Evolutionary conservation across 2,888 invertebrate species (phyloP), one percentile per base, ranked within the genome.

Genomic region (Drepanosiphum platanoidis): DNA sequence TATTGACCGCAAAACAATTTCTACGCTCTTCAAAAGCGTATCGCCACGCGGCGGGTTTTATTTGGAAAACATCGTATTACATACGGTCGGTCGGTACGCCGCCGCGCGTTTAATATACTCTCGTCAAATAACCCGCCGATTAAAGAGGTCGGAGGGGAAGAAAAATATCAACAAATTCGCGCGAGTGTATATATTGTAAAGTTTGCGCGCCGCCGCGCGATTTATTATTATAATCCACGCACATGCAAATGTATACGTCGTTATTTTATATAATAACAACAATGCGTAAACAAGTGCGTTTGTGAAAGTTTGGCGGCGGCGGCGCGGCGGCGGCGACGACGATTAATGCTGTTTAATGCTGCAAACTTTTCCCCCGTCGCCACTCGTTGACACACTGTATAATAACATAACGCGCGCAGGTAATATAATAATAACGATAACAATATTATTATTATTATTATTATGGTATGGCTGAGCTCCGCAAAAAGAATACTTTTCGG

Each of bases 81-180:
- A n/a, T n/a, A n/a, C n/a, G n/a, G n/a, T n/a, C n/a, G n/a, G n/a
- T n/a, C n/a, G n/a, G n/a, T n/a, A n/a, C n/a, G n/a, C n/a, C n/a
- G n/a, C n/a, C n/a, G n/a, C n/a, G n/a, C n/a, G n/a, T n/a, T n/a
- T n/a, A n/a, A n/a, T n/a, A n/a, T n/a, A n/a, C n/a, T 7, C 18
- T 18, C 4, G 1, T 52, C 5, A 32, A 74, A 8, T 46, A 4
- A n/a, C n/a, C 1, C 18, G 15, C 39, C 0, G 8, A 42, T 72
- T 8, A 72, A 42, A 15, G 9, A 11, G 4, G 30, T 72, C 3
- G 42, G 30, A 15, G 9, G 22, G 4, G 30, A 46, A 72, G 18
- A 72, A 42, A 72, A 42, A 72, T 72, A 72, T 52, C n/a, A 46
- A 74, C 32, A 46, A 22, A 22, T 74, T 46, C 13, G 32, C n/a